These are phyloP conservation scores for Bicyclus anynana DNA, from an alignment of 1,140 invertebrate species.

Conservation along the genomic window DNA sequence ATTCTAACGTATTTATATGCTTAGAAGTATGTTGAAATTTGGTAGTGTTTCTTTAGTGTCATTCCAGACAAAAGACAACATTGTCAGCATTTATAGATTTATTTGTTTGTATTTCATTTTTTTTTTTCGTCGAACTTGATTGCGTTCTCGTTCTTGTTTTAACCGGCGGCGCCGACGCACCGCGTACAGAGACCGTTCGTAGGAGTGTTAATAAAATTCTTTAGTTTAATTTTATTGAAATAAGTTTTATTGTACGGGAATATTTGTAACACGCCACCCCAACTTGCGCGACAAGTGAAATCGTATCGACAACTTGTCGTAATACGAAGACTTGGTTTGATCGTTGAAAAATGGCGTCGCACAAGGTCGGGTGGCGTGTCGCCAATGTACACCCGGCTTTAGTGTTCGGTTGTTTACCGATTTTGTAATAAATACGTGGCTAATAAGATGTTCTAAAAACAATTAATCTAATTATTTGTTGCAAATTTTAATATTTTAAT, in stretches of 20 bases:
- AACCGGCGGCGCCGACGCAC: constrained; percentile 21
- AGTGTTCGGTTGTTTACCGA: constrained; percentile 39
- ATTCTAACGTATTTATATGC: constrained; percentile 52
- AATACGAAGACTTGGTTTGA: too few species aligned
- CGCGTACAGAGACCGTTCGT: constrained; percentile 35
- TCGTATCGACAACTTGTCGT: too few species aligned
- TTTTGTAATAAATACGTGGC: constrained; percentile 46
- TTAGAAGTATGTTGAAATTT: constrained; percentile 46
- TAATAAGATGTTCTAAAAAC: constrained; percentile 53
- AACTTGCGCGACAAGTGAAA: too few species aligned
- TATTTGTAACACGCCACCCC: background rate
- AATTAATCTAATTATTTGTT: constrained; percentile 43
- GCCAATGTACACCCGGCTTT: background rate
- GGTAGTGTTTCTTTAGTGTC: constrained; percentile 61
- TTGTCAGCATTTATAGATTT: constrained; percentile 75
- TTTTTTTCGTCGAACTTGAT: constrained; percentile 38
- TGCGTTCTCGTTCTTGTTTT: constrained; percentile 27
- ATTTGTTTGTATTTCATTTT: constrained; percentile 48
- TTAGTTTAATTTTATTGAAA: constrained; percentile 55
- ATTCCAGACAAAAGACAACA: constrained; percentile 75
- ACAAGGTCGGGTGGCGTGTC: too few species aligned
- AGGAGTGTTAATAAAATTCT: constrained; percentile 42
- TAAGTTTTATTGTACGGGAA: constrained; percentile 6
- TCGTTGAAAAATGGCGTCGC: too few species aligned
- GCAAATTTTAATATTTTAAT: constrained; percentile 38